Evolutionary conservation across 2,113 vertebrate species (phyloP), one percentile per base, ranked within the genome.

Genomic region (Loxodonta africana): DNA sequence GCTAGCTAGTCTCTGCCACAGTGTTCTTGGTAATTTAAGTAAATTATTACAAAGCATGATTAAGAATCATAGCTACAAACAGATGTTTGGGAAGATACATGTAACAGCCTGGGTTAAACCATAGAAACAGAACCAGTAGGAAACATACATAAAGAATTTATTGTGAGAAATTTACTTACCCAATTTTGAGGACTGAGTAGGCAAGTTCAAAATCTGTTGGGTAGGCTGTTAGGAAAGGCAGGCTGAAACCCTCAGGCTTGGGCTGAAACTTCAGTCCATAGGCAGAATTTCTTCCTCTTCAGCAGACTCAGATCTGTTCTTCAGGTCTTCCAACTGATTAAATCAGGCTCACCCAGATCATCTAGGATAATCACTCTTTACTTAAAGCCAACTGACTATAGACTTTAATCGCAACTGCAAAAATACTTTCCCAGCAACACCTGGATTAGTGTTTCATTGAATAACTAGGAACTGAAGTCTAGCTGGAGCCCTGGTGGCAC

Each of bases 31-130:
- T 26, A 88, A 90, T 88, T 88, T 62, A 53, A 94, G 11, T 33
- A 48, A 81, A 93, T 90, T 80, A 41, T 51, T 76, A 46, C n/a
- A 84, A 84, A 83, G 10, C 23, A 81, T 82, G 83, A 65, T 71
- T 63, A 65, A 90, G 41, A 96, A 81, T 88, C 60, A 63, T 23
- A 62, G 20, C 10, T 93, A 46, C n/a, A 92, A 82, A 89, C 86
- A 73, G 8, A n/a, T 87, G 74, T 30, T 83, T 33, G 63, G 30
- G n/a, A 57, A 83, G 23, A 60, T 23, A 26, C 28, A 65, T 28
- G 2, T 41, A 96, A 71, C 12, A 80, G 41, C 48, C 21, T 28
- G 63, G 12, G 8, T 81, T 85, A 20, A 78, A 51, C 25, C 30
- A 76, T 33, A 74, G 80, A 90, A 76, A 63, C 8, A 53, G 62